Evolutionary conservation across 2,113 vertebrate species (phyloP), one percentile per base, ranked within the genome.

Genomic region (Cochlearius cochlearius): DNA sequence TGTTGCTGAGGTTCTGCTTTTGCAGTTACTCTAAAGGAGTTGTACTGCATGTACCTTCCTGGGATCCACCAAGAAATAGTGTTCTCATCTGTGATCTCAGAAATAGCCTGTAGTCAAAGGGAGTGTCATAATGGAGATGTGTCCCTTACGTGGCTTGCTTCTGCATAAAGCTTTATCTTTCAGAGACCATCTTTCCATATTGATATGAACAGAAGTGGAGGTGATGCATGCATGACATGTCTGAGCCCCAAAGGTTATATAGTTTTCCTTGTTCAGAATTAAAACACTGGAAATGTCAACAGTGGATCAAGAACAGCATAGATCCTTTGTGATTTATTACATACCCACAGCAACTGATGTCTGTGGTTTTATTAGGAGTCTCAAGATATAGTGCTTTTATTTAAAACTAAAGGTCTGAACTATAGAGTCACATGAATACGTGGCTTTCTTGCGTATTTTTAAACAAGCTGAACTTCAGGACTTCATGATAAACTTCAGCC

Each of bases 81-180:
- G 5, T 69, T 80, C 34, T 52, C 15, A 7, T 62, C 72, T 78
- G 36, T 34, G 68, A 43, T 4, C 27, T 66, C 52, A 50, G 39
- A 55, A 71, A n/a, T n/a, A 50, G 1, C 26, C 41, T 15, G 20
- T 21, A 15, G 21, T 45, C 64, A 59, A 30, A 64, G 32, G 34
- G 21, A 47, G 6, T 1, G 1, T 12, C 0, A 0, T 72, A 49
- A n/a, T 20, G 20, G 45, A 15, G 43, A 38, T 26, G 29, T 23
- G 34, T 55, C 23, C 36, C 19, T 43, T 71, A 7, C 0, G 2
- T 30, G 49, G 17, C 22, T 53, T 45, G 15, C 45, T 89, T 76
- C 80, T 23, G 9, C 62, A 26, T 41, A 20, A 34, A 56, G 23
- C 38, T 29, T 36, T 41, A 7, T 34, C 15, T 83, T 86, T 50